Evolutionary conservation across 2,113 vertebrate species (phyloP).

Genomic region (Catharus bicknelli): DNA sequence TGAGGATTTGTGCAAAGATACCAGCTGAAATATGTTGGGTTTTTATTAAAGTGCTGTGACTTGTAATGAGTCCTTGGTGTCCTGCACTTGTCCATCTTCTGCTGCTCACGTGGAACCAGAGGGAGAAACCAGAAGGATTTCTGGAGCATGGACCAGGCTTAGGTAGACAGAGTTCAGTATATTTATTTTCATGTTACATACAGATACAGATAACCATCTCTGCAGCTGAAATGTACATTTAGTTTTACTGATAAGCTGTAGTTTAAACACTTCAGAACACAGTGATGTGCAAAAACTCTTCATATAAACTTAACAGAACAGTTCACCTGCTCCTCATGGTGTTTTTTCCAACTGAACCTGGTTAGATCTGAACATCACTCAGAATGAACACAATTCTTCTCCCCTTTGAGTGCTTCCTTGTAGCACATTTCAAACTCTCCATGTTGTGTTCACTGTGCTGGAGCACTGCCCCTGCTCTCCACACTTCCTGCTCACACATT

Average conservation of each 20-base stretch:
- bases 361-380: background rate
- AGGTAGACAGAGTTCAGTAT: background rate
- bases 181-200: slow-evolving; percentile 13
- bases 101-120: background rate
- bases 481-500: background rate
- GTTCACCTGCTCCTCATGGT: background rate
- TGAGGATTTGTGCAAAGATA: background rate
- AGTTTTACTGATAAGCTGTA: background rate
- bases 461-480: background rate
- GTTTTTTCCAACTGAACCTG: background rate
- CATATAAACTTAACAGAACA: background rate
- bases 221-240: background rate
- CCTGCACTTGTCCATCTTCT: background rate
- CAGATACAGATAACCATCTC: background rate
- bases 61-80: background rate
- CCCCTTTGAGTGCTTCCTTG: background rate
- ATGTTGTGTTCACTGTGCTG: background rate
- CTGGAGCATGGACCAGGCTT: background rate
- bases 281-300: background rate
- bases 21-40: background rate
- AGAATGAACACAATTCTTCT: background rate
- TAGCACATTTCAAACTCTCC: background rate
- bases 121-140: background rate
- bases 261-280: background rate
- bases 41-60: background rate